Percentiles rank a stretch among this genome's conserved stretches.
phyloP scores from a whole-genome alignment of 2,888 invertebrate species.

The Coleophora flavipennella region DNA sequence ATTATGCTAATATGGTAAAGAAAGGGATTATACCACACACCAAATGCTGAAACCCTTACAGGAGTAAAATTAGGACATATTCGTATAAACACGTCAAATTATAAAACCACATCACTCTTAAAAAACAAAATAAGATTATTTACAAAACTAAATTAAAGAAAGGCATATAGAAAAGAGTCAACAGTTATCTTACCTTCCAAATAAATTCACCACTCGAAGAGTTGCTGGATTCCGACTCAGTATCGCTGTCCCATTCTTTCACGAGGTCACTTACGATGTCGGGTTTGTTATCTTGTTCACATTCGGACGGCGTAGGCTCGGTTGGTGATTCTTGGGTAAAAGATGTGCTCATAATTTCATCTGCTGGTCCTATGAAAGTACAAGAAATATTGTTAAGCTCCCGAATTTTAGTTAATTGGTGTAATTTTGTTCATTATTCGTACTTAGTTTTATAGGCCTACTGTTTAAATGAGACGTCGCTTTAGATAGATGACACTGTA shows the following conservation, averaged over 20 bases:
- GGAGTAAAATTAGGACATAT: too few species aligned
- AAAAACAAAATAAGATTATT: neutral
- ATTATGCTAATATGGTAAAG: too few species aligned
- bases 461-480: too few species aligned
- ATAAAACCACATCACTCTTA: too few species aligned
- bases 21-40: too few species aligned
- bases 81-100: too few species aligned
- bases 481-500: too few species aligned
- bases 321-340: slow-evolving; percentile 66
- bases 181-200: slow-evolving; percentile 79
- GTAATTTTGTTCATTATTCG: too few species aligned
- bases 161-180: neutral
- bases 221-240: slow-evolving; percentile 75
- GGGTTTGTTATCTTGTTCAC: slow-evolving; percentile 44
- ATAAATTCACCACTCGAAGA: slow-evolving; percentile 85
- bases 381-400: neutral
- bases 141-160: neutral
- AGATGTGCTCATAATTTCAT: slow-evolving; percentile 62
- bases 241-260: slow-evolving; percentile 81
- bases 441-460: too few species aligned
- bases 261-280: slow-evolving; percentile 50
- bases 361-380: slow-evolving; percentile 55
- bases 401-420: too few species aligned
- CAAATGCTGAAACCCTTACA: too few species aligned
- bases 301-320: slow-evolving; percentile 43